phyloP scores from a whole-genome alignment of 1,140 invertebrate genomes.

The Branchinecta lindahli region DNA sequence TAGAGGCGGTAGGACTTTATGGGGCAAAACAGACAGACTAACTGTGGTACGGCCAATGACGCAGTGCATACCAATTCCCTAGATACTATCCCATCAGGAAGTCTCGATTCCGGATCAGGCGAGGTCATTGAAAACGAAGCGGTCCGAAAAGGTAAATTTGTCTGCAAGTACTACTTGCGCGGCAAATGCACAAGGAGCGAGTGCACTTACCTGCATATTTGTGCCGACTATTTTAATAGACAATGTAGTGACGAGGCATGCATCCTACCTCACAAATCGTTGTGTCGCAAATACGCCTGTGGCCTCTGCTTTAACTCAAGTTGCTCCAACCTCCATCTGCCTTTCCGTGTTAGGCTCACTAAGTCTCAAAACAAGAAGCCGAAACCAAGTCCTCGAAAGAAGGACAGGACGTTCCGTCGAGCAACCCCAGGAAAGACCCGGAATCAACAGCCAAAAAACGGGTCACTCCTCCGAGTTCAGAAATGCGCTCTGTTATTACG shows the following conservation, averaged over 20 bases:
- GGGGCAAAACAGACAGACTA: constrained; percentile 1
- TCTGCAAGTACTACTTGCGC: constrained; percentile 4
- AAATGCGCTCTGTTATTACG: too few relatives aligned
- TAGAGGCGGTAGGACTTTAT: too few relatives aligned
- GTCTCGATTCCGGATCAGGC: background rate
- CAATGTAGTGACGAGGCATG: constrained; percentile 1
- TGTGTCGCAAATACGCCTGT: constrained; percentile 1
- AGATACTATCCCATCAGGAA: background rate
- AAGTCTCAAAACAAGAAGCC: background rate
- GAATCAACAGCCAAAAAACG: background rate
- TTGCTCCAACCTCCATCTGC: background rate
- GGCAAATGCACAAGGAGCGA: constrained; percentile 4
- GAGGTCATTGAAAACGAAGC: constrained; percentile 4
- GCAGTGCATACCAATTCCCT: background rate
- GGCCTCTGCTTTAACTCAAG: constrained; percentile 3
- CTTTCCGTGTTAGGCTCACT: background rate
- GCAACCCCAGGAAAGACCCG: constrained; percentile 1
- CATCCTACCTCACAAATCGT: background rate
- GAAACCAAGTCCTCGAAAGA: constrained; percentile 4
- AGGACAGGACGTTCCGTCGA: background rate
- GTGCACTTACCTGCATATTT: constrained; percentile 1
- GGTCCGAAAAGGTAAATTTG: constrained; percentile 1
- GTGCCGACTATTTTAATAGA: constrained; percentile 1
- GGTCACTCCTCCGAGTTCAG: background rate
- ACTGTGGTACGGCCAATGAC: background rate